Evolutionary conservation across 2,888 invertebrate genomes (phyloP).

Genomic region (Xestia c-nigrum): DNA sequence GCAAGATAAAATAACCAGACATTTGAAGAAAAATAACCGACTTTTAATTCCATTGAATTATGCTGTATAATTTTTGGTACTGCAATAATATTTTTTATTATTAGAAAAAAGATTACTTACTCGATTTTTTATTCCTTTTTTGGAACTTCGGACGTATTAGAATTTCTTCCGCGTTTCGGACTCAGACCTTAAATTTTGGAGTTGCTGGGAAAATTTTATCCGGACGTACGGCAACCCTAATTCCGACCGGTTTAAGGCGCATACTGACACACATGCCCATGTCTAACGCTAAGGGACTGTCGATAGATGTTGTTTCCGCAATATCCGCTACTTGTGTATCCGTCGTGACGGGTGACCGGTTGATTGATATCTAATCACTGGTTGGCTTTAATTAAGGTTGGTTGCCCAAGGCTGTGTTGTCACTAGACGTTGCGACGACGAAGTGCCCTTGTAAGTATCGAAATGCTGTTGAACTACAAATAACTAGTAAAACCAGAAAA

Average conservation of each 20-base stretch:
- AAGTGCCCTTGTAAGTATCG: constrained; percentile 16
- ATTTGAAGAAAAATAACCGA: neutral
- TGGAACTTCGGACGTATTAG: neutral
- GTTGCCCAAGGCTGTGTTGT: constrained; percentile 31
- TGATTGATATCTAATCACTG: constrained; percentile 45
- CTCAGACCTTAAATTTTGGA: neutral
- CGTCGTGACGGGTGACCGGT: constrained; percentile 43
- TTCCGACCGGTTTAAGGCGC: constrained; percentile 57
- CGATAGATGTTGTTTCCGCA: constrained; percentile 54
- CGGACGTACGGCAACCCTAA: neutral
- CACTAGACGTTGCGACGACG: constrained; percentile 33
- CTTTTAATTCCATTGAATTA: neutral
- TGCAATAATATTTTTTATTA: neutral
- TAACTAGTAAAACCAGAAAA: neutral
- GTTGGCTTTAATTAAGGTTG: constrained; percentile 46
- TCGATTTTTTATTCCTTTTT: neutral
- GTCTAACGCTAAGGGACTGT: constrained; percentile 54
- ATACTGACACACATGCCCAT: constrained; percentile 72
- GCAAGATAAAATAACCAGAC: neutral
- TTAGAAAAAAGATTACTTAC: neutral
- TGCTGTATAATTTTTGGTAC: neutral
- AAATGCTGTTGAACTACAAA: constrained; percentile 28
- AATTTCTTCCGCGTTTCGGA: no score
- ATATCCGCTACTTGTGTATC: constrained; percentile 55
- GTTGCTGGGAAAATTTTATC: neutral